Evolutionary conservation across 2,888 invertebrate genomes (phyloP).

Genomic region (Scaptomyza cyrtandrae): DNA sequence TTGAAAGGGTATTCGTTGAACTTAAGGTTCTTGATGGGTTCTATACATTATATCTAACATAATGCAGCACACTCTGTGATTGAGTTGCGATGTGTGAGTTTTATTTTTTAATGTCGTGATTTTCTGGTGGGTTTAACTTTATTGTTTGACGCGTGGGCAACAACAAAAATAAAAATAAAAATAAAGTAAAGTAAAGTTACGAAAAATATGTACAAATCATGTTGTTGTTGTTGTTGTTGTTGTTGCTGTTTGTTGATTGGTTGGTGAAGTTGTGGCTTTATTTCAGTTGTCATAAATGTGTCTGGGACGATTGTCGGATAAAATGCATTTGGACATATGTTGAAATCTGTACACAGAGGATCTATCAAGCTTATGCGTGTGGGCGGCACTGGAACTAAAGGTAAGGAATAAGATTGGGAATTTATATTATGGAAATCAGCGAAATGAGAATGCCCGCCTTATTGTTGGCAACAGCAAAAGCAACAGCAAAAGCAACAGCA

Average conservation of each 20-base stretch:
- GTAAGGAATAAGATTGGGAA: background rate
- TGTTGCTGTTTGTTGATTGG: background rate
- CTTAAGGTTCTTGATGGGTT: slow-evolving; percentile 18
- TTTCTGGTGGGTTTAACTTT: slow-evolving; percentile 10
- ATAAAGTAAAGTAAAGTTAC: background rate
- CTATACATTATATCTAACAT: background rate
- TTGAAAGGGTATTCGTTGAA: slow-evolving; percentile 24
- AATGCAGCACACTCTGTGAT: slow-evolving; percentile 3
- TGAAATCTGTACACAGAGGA: slow-evolving; percentile 40
- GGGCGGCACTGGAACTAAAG: slow-evolving; percentile 15
- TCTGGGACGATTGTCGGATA: slow-evolving; percentile 49
- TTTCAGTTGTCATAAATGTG: slow-evolving; percentile 57
- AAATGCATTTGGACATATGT: slow-evolving; percentile 49
- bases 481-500: too few relatives aligned
- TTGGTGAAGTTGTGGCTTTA: too few relatives aligned
- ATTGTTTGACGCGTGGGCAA: slow-evolving; percentile 58
- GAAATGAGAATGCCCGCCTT: slow-evolving; percentile 11
- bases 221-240: background rate
- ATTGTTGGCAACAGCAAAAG: too few relatives aligned
- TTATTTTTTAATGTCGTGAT: background rate
- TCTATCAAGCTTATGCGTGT: slow-evolving; percentile 19
- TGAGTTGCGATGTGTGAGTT: slow-evolving; percentile 37
- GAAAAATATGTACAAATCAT: slow-evolving; percentile 5
- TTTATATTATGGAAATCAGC: background rate
- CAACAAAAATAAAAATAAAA: background rate